Evolutionary conservation across 2,797 vertebrate species (phyloP), one percentile per base, ranked within the genome.

Genomic region (Crocodylus rhombifer): DNA sequence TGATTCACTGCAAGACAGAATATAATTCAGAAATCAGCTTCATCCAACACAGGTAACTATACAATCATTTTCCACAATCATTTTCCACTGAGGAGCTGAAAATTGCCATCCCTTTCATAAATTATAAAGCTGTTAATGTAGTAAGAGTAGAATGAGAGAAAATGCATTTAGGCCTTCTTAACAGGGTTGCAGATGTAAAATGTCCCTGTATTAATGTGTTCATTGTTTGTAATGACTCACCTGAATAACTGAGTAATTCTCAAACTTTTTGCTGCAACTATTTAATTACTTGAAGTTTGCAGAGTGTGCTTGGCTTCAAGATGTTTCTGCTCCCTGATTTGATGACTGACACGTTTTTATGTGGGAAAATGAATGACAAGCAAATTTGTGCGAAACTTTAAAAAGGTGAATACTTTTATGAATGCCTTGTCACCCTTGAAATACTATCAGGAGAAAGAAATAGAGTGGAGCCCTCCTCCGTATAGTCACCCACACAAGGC

Each of bases 151-250:
- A 92, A 88, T 42, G 92, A 51, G 90, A 92, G 82, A 80, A 23
- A 56, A 88, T 18, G 9, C 3, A 36, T 92, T 92, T 86, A 5
- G 3, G 11, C 3, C 63, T 78, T 89, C 91, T 82, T 33, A 42
- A n/a, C 76, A 91, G 25, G 20, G 8, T 3, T 67, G 42, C n/a
- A 10, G 87, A 60, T 87, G 33, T 36, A 14, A 56, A 58, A 11
- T 61, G 4, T 61, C 82, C 16, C 17, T 81, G 33, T 9, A 61
- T 90, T 75, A 82, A 28, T 28, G 16, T 16, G 87, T 86, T 92
- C 82, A 76, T 61, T 25, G 21, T 82, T 93, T 89, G n/a, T 76
- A 92, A 74, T 86, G 92, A 86, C 42, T 86, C 63, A 65, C 76
- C 26, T 10, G 3, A 56, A 36, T 82, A 85, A 82, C 76, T 71